Base-by-base conservation (phyloP, 2,113 vertebrate genomes). In the Natator depressus region DNA sequence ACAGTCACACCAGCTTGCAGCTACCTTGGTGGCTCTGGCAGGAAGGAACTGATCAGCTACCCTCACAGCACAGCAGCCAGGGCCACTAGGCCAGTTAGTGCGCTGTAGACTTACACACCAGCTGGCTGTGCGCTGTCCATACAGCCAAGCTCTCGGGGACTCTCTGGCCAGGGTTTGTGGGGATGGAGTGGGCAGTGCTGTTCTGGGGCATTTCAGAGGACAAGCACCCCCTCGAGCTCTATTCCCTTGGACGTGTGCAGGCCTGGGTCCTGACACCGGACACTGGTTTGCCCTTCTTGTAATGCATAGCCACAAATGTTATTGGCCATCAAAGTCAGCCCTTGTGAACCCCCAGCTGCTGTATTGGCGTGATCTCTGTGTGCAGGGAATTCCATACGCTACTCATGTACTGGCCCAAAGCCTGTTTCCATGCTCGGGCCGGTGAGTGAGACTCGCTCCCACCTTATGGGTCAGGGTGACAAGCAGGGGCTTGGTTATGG, bases 401-500 rank as follows among this genome's bases (percentile, higher is more conserved):
- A 24, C 24, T 47, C 24, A 8, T 25, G 11, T 47, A 5, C 75
- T 47, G 24, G 42, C 11, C 46, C 42, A 24, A 78, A 5, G 46
- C 75, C 38, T 47, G 42, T 47, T 29, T 47, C 38, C 75, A 25
- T 78, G 24, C 31, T 22, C 35, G n/a, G 38, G 65, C 24, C 2
- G 12, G 38, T 22, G n/a, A 22, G 35, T 5, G n/a, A 38, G 65
- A 72, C 9, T 72, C 65, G 22, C n/a, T 38, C 35, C 65, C 65
- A 38, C 65, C 35, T 72, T 10, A 75, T 29, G 42, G 42, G 75
- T 46, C 42, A 85, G n/a, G 54, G 38, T 46, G 29, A 29, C 16
- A 22, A 5, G 0, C 0, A 17, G 29, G 62, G 53, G 54, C 25
- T 46, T 80, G 55, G 4, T 50, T 79, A n/a, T 47, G 55, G 51